Conservation (phyloP, 2,797 vertebrate genomes). For the Podarcis siculus region DNA sequence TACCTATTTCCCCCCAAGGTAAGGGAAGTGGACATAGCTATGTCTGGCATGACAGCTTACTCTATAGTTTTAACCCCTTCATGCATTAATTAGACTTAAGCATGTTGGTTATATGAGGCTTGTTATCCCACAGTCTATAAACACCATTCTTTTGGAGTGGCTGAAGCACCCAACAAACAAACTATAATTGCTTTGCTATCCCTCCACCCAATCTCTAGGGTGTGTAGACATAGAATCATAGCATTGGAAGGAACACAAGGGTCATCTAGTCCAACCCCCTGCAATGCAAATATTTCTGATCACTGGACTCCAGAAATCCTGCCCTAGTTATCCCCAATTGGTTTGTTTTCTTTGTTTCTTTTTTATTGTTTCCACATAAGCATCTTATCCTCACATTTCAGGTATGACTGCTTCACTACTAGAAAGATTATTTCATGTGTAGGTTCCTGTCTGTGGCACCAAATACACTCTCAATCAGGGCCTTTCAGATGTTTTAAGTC, state of each 20-base stretch:
- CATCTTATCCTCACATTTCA: background rate
- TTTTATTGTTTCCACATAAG: background rate
- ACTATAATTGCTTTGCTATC: background rate
- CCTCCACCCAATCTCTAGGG: background rate
- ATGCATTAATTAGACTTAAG: too few species aligned
- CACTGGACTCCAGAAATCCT: background rate
- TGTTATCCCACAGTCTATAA: background rate
- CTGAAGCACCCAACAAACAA: background rate
- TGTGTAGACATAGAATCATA: too few species aligned
- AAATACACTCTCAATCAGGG: too few species aligned
- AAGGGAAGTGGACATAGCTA: too few species aligned
- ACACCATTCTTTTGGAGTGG: background rate
- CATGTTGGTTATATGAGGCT: too few species aligned
- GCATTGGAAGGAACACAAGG: too few species aligned
- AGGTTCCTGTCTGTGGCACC: background rate
- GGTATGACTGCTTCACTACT: background rate
- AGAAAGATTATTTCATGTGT: background rate
- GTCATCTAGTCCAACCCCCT: too few species aligned
- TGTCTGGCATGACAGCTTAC: too few species aligned
- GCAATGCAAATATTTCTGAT: too few species aligned
- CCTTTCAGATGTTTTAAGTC: background rate
- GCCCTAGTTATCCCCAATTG: background rate
- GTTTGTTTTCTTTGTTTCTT: background rate
- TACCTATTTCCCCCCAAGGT: too few species aligned
- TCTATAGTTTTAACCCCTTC: too few species aligned